Base-by-base conservation (phyloP, 2,888 invertebrate genomes). In the Polydrusus cervinus region DNA sequence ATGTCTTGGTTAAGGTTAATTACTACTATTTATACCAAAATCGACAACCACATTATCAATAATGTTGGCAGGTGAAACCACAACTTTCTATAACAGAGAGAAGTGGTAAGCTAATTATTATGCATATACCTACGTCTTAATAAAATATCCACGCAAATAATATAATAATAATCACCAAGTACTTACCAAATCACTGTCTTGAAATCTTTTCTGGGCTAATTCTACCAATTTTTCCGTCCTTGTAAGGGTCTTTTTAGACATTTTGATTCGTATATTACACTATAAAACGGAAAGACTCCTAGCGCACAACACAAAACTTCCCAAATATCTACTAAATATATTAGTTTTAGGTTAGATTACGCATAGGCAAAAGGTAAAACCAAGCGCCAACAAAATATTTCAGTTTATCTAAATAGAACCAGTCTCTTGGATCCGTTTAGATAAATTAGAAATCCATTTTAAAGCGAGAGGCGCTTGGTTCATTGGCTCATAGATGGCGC, bases 361-460 rank as follows among this genome's bases (percentile, higher is more conserved):
- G 20, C 14, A 13, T 65, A 30, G 65, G 49, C 45, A 65, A 45
- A 62, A 43, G 18, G n/a, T 40, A 34, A 25, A 45, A 65, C 65
- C 25, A 30, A 30, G 47, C 65, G 47, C 65, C 49, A 20, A 45
- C 40, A 65, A 30, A 30, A 14, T 53, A 18, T 20, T 53, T 25
- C 25, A 53, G 25, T 53, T 53, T 53, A 53, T 53, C 53, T 18
- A 53, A 53, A 53, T 14, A 25, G 53, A 53, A 53, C 53, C 25
- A 25, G 25, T 25, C 25, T 25, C 3, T 25, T 25, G 25, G 25
- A 25, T 25, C 25, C 25, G 25, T 25, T 25, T 25, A 25, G 25
- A 25, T 25, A 25, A 25, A 25, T 25, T 25, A 25, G 5, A 25
- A 25, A 25, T 25, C 25, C 25, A 25, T 25, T 25, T 25, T 25